phyloP scores from a whole-genome alignment of 2,888 invertebrate genomes.

The Branchipolynoe longqiensis region DNA sequence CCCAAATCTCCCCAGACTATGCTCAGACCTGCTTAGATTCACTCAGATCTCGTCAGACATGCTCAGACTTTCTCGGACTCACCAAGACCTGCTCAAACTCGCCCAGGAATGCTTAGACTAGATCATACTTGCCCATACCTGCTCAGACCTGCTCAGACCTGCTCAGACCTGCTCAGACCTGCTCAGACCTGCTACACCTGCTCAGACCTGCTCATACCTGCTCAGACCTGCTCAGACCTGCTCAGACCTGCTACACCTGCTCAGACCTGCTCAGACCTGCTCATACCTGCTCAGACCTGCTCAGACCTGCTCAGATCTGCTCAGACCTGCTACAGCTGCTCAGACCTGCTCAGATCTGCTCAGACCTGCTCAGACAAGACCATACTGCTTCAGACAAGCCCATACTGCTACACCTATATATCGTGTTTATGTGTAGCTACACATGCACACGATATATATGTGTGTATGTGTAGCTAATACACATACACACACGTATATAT shows the following conservation, averaged over 20 bases:
- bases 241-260: neutral
- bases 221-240: neutral
- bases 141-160: neutral
- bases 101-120: neutral
- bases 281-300: no score
- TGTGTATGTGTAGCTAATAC: no score
- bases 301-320: no score
- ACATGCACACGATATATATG: no score
- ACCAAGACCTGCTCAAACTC: neutral
- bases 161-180: neutral
- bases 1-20: no score
- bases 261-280: neutral
- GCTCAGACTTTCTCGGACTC: neutral
- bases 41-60: neutral
- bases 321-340: no score
- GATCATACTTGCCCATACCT: neutral
- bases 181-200: neutral
- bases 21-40: neutral
- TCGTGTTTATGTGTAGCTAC: no score
- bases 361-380: neutral
- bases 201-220: conserved; percentile 1
- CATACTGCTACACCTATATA: no score
- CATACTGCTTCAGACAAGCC: neutral
- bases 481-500: no score
- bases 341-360: no score